Evolutionary conservation across 2,888 invertebrate genomes (phyloP).

Genomic region (Drosophila tripunctata): DNA sequence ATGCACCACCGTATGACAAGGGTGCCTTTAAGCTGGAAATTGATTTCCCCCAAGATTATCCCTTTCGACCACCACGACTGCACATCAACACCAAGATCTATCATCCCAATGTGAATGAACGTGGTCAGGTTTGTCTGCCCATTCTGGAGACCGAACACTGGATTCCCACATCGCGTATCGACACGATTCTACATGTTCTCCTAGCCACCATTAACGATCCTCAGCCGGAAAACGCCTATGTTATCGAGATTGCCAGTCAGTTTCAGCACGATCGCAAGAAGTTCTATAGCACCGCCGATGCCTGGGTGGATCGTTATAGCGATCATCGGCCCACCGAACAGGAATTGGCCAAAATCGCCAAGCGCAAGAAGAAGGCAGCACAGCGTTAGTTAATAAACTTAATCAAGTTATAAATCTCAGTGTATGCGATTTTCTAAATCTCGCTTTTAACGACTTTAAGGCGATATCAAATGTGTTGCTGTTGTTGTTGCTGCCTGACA

Average conservation of each 20-base stretch:
- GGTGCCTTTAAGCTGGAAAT: slow-evolving; percentile 99
- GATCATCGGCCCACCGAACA: slow-evolving; percentile 95
- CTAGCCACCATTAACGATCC: slow-evolving; percentile 98
- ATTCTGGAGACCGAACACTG: slow-evolving; percentile 99
- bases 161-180: slow-evolving; percentile 99
- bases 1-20: slow-evolving; percentile 98
- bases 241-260: slow-evolving; percentile 98
- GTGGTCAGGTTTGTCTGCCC: slow-evolving; percentile 98
- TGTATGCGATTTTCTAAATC: background rate
- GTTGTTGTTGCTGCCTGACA: slow-evolving; percentile 34
- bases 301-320: slow-evolving; percentile 97
- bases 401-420: slow-evolving; percentile 1
- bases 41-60: slow-evolving; percentile 99
- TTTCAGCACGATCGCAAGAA: slow-evolving; percentile 97
- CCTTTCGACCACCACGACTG: slow-evolving; percentile 99
- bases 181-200: slow-evolving; percentile 99
- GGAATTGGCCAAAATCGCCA: slow-evolving; percentile 46
- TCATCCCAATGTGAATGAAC: slow-evolving; percentile 99
- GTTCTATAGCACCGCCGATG: slow-evolving; percentile 98
- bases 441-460: slow-evolving; percentile 6
- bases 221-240: slow-evolving; percentile 98
- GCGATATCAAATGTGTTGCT: background rate
- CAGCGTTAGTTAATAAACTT: background rate
- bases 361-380: slow-evolving; percentile 22
- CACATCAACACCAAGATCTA: slow-evolving; percentile 99